Percentiles rank a stretch among this genome's conserved stretches.
Evolutionary conservation across 2,113 vertebrate genomes (phyloP).

Genomic region (Cephalophus harveyi): DNA sequence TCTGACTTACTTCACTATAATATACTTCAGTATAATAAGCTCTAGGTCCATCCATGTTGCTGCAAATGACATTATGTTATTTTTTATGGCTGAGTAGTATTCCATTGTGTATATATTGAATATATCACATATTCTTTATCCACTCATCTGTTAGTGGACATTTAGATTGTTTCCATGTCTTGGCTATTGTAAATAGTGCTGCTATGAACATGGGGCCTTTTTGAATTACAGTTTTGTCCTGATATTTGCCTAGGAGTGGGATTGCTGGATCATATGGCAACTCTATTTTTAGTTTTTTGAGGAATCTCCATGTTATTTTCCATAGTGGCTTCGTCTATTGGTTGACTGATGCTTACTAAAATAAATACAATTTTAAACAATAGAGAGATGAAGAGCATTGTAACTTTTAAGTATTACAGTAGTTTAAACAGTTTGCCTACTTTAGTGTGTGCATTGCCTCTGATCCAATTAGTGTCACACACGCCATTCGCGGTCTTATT

Average conservation of each 20-base stretch:
- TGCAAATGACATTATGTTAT: background rate
- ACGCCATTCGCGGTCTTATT: background rate
- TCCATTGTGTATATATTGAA: background rate
- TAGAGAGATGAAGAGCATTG: background rate
- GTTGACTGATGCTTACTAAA: constrained; percentile 11
- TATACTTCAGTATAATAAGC: background rate
- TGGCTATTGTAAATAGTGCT: background rate
- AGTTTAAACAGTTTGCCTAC: background rate
- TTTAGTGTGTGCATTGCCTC: constrained; percentile 25
- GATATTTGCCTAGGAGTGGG: background rate
- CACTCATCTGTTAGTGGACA: background rate
- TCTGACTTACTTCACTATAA: background rate
- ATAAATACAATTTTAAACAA: constrained; percentile 11
- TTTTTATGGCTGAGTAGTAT: background rate
- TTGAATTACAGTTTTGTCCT: background rate
- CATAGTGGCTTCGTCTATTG: background rate
- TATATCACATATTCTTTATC: background rate
- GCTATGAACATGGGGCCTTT: background rate
- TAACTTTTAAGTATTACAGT: background rate
- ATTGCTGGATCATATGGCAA: background rate
- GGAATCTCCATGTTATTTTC: background rate
- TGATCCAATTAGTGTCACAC: background rate
- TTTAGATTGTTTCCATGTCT: background rate
- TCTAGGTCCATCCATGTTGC: background rate
- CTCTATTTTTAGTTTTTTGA: background rate